Evolutionary conservation across 2,797 vertebrate genomes (phyloP).

Genomic region (Macropus fuliginosus): DNA sequence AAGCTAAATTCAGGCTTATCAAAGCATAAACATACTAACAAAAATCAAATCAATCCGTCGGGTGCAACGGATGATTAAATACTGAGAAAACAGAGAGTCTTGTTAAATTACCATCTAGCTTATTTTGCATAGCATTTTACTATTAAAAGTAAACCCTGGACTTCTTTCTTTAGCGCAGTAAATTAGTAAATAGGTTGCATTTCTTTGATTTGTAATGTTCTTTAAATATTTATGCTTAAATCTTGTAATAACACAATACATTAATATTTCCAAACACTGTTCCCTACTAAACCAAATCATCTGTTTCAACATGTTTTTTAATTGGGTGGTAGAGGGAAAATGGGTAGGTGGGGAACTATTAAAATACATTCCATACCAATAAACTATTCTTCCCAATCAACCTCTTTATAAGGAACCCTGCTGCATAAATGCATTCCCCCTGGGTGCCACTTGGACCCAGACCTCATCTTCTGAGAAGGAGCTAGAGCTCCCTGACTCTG

Average conservation of each 20-base stretch:
- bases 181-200: conserved; percentile 61
- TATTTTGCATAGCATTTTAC: conserved; percentile 37
- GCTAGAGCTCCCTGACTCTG: conserved; percentile 91
- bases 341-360: not conserved
- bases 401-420: conserved; percentile 79
- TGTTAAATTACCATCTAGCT: conserved; percentile 50
- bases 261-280: conserved; percentile 65
- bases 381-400: conserved; percentile 56
- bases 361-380: conserved; percentile 62
- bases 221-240: conserved; percentile 42
- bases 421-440: conserved; percentile 71
- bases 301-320: conserved; percentile 39
- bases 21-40: conserved; percentile 61
- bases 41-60: conserved; percentile 48
- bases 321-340: conserved; percentile 37
- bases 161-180: conserved; percentile 55
- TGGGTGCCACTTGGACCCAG: conserved; percentile 78
- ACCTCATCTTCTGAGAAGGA: conserved; percentile 92
- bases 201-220: conserved; percentile 9
- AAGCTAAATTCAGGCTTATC: conserved; percentile 38
- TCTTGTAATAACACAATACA: conserved; percentile 37
- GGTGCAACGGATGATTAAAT: conserved; percentile 27
- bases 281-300: conserved; percentile 67
- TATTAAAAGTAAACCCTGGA: conserved; percentile 63
- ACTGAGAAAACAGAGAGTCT: conserved; percentile 41